Evolutionary conservation across 2,113 vertebrate genomes (phyloP), one percentile per base, ranked within the genome.

Genomic region (Ictidomys tridecemlineatus): DNA sequence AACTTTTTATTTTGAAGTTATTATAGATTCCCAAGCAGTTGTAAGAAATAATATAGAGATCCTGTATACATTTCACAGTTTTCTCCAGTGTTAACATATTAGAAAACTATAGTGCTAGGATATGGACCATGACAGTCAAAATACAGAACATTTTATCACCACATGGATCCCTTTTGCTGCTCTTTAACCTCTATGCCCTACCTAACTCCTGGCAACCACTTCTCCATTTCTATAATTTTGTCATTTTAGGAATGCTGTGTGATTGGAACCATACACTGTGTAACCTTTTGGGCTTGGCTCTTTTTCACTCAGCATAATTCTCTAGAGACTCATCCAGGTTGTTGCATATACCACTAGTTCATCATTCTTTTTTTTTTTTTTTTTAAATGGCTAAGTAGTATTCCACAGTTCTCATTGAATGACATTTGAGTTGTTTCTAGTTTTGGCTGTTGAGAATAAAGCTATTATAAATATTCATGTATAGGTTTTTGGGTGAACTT

Each of bases 1-100:
- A 84, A 79, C 51, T n/a, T 28, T 91, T 74, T 82, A 45, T 88
- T 77, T 48, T 92, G 90, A 76, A 17, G 14, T 80, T 79, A 53
- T 70, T 39, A 48, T 56, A 76, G 69, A 48, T 69, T 88, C 48
- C 34, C n/a, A 89, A 26, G 61, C 20, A 58, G 56, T 58, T 58
- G 56, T 63, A 63, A 63, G 61, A 63, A 9, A 63, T 63, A 63
- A 9, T 63, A 63, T 9, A 63, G 22, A 63, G 24, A 63, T 63
- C 61, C 24, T 11, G 3, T 26, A 28, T 63, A 63, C 61, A 24
- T 26, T 63, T 63, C 61, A 63, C 61, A 69, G 14, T 79, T 86
- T 78, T 30, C 65, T 17, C n/a, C 30, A 73, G 1, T 56, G 77
- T 56, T 92, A 92, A 80, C 20, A 56, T 92, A 67, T 30, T 69